A percentile compares a stretch with the other conserved stretches of the same genome.
Evolutionary conservation across 2,113 vertebrate species (phyloP).

Genomic region (Heteronetta atricapilla): DNA sequence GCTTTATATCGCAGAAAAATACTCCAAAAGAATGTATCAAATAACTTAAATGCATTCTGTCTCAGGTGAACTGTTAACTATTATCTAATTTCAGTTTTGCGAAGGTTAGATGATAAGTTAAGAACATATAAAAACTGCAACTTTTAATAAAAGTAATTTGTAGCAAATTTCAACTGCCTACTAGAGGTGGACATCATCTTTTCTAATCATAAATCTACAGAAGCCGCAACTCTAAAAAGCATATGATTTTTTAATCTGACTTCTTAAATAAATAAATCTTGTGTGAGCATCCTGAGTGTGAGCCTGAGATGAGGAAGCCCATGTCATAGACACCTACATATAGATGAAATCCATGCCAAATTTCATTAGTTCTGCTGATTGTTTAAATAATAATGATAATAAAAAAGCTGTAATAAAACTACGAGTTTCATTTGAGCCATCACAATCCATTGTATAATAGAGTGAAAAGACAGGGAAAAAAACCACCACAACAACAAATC

Average conservation of each 20-base stretch:
- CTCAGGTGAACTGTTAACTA: not conserved
- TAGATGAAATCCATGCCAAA: not conserved
- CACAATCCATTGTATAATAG: not conserved
- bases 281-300: not conserved
- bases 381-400: not conserved
- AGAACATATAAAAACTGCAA: not conserved
- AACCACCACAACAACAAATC: not conserved
- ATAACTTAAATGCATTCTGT: not conserved
- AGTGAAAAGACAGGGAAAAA: not conserved
- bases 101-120: not conserved
- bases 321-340: rapidly evolving
- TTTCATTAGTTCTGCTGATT: not conserved
- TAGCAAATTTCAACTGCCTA: not conserved
- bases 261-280: not conserved
- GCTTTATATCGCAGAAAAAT: not conserved
- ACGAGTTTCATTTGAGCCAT: not conserved
- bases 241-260: not conserved
- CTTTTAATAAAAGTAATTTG: not conserved
- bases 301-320: not conserved
- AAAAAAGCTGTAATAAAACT: not conserved
- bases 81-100: not conserved
- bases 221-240: not conserved
- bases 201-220: not conserved
- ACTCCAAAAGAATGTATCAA: not conserved
- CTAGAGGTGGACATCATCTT: not conserved